phyloP scores from a whole-genome alignment of 2,888 invertebrate genomes.

The Calameuta pallipes region DNA sequence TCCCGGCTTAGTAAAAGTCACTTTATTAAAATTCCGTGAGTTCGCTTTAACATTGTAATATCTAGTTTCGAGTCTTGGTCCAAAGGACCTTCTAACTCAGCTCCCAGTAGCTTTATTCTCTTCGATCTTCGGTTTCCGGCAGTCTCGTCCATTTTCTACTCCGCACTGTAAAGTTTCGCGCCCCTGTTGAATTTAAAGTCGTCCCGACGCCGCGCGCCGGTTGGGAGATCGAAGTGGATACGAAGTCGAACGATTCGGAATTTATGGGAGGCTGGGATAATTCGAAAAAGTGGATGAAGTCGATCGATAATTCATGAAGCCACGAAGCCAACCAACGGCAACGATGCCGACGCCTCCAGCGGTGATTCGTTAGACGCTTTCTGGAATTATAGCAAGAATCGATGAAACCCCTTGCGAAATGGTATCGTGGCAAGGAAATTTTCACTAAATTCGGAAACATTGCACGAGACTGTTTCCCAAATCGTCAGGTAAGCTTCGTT shows the following conservation, averaged over 20 bases:
- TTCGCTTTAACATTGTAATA: neutral
- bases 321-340: neutral
- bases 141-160: neutral
- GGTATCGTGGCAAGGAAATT: neutral
- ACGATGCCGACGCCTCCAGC: neutral
- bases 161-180: neutral
- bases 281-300: neutral
- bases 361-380: neutral
- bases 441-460: neutral
- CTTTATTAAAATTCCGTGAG: neutral
- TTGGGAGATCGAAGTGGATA: neutral
- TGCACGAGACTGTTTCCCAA: neutral
- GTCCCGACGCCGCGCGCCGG: neutral
- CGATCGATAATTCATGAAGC: neutral
- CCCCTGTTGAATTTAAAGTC: neutral
- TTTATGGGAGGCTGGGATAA: neutral
- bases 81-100: neutral
- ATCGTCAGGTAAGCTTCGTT: neutral
- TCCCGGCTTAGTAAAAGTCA: neutral
- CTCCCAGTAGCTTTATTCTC: neutral
- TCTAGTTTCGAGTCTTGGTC: neutral
- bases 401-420: neutral
- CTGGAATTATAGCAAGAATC: neutral
- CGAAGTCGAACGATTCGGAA: neutral
- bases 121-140: neutral